These are phyloP conservation scores for Netelia melanura DNA, from an alignment of 2,888 invertebrate species.

Conservation along the genomic window DNA sequence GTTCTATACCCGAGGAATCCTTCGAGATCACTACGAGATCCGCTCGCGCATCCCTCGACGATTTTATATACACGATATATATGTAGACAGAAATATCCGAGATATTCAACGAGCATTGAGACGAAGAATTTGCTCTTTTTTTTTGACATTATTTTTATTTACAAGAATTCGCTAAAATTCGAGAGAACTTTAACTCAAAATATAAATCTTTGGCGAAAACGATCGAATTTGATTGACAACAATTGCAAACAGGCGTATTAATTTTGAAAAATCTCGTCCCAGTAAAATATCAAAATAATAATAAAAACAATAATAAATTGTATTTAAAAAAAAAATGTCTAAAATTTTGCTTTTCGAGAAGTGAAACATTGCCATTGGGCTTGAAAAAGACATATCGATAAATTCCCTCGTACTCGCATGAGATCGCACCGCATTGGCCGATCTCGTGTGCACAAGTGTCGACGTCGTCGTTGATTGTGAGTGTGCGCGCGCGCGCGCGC, in stretches of 20 bases:
- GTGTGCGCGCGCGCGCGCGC: not conserved
- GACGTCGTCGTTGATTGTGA: not conserved
- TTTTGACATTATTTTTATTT: no score
- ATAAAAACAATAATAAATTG: no score
- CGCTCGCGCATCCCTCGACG: not conserved
- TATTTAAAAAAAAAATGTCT: no score
- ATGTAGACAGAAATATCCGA: not conserved
- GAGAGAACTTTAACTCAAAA: no score
- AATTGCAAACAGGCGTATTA: no score
- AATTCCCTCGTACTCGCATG: not conserved
- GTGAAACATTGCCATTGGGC: not conserved
- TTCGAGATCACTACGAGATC: not conserved
- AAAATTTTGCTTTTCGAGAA: no score
- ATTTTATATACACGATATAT: not conserved
- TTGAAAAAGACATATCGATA: not conserved
- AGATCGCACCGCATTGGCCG: not conserved
- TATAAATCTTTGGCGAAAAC: no score
- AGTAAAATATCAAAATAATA: no score
- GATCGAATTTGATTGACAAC: no score
- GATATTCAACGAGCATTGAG: not conserved
- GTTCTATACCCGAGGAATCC: constrained; percentile 6
- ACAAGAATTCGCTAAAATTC: no score
- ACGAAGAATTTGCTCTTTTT: not conserved
- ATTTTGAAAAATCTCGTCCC: no score
- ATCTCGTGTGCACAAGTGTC: constrained; percentile 33